A percentile compares a stretch with the other conserved stretches of the same genome.
phyloP scores from a whole-genome alignment of 1,140 invertebrate genomes.

The Procambarus clarkii region DNA sequence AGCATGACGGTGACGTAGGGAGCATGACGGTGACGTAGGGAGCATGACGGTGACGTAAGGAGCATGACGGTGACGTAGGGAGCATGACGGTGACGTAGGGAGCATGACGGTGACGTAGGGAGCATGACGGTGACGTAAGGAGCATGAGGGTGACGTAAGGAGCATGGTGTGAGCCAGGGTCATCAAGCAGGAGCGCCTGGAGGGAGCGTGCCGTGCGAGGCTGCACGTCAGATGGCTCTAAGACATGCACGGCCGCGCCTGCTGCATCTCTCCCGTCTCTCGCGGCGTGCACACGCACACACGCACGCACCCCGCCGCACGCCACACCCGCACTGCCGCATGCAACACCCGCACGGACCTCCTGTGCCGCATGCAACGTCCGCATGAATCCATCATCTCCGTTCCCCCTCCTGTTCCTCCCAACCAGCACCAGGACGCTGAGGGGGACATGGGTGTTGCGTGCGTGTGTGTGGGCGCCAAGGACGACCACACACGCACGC shows the following conservation, averaged over 20 bases:
- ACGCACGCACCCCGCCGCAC: slow-evolving; percentile 13
- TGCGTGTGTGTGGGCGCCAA: background rate
- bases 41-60: too few relatives aligned
- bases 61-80: too few relatives aligned
- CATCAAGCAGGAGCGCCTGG: slow-evolving; percentile 42
- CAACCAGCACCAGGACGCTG: background rate
- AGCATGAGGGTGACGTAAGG: too few relatives aligned
- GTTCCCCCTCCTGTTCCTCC: background rate
- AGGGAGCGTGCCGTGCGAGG: slow-evolving; percentile 54
- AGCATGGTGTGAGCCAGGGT: slow-evolving; percentile 34
- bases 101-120: background rate
- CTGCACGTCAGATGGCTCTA: slow-evolving; percentile 40
- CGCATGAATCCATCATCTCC: background rate
- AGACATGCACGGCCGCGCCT: slow-evolving; percentile 26
- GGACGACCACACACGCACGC: background rate
- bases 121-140: background rate
- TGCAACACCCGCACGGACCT: slow-evolving; percentile 33
- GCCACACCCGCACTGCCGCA: slow-evolving; percentile 33
- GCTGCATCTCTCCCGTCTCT: background rate
- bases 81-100: too few relatives aligned
- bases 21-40: too few relatives aligned
- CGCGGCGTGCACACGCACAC: slow-evolving; percentile 3
- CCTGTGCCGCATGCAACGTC: background rate
- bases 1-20: too few relatives aligned
- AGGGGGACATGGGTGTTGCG: too few relatives aligned